Percentiles rank a stretch among this genome's conserved stretches.
Conservation (phyloP, 1,140 invertebrate species). For the Drosophila bocki region DNA sequence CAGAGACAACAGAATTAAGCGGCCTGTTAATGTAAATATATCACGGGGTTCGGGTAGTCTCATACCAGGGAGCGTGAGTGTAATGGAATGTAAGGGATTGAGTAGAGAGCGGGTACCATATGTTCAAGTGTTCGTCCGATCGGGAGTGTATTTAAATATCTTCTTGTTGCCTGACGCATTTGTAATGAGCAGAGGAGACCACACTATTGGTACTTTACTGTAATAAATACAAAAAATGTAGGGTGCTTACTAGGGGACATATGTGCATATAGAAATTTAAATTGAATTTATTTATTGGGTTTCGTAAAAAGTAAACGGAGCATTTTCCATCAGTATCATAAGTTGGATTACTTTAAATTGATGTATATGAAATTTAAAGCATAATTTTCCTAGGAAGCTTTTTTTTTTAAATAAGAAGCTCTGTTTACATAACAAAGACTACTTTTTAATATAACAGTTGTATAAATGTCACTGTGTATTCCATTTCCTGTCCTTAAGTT, state of each 20-base stretch:
- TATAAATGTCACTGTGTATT: background rate
- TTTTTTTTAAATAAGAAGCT: background rate
- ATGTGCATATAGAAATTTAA: background rate
- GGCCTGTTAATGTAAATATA: conserved; percentile 52
- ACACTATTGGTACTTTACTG: background rate
- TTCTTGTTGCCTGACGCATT: conserved; percentile 38
- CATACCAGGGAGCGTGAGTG: conserved; percentile 13
- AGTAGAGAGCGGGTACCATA: conserved; percentile 17
- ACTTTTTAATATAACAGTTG: background rate
- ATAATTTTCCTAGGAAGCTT: background rate
- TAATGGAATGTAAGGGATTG: conserved; percentile 34
- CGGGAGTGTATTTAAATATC: conserved; percentile 35
- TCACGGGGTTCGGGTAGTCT: conserved; percentile 34
- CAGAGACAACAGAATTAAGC: conserved; percentile 46
- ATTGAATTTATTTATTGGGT: no score
- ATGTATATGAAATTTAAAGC: no score
- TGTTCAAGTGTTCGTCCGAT: conserved; percentile 21
- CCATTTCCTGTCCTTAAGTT: background rate
- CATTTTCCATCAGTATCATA: background rate
- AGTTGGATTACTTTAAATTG: background rate
- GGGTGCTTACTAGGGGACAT: background rate
- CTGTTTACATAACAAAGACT: background rate
- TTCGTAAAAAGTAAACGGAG: background rate
- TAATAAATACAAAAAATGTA: conserved; percentile 6
- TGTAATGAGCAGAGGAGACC: conserved; percentile 22